These are phyloP conservation scores for Xanthostigma xanthostigma DNA, from an alignment of 2,888 invertebrate genomes.

Conservation along the genomic window DNA sequence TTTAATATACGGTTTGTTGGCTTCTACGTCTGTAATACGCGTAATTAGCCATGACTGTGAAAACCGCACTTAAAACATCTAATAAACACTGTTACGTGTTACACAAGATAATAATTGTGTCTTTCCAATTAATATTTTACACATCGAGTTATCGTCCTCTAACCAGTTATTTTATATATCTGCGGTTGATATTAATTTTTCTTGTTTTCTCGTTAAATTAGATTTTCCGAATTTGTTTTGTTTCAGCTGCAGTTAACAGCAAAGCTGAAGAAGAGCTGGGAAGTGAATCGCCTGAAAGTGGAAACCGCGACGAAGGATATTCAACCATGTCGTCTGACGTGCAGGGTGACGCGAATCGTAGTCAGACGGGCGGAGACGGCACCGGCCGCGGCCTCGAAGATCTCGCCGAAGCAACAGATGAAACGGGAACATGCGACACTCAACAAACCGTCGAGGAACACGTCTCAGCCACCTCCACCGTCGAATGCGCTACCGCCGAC, in stretches of 20 bases:
- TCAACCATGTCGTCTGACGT: constrained; percentile 75
- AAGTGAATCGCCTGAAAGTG: constrained; percentile 60
- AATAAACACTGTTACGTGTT: too few species aligned
- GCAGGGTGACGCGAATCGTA: constrained; percentile 49
- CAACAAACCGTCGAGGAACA: background rate
- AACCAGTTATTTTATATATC: too few species aligned
- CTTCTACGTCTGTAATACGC: too few species aligned
- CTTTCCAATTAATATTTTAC: too few species aligned
- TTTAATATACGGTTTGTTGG: too few species aligned
- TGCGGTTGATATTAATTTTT: too few species aligned
- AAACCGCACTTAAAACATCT: too few species aligned
- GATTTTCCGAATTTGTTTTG: constrained; percentile 1
- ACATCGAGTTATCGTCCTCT: too few species aligned
- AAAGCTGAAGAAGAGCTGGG: constrained; percentile 50
- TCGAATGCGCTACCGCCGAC: constrained; percentile 42
- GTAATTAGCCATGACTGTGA: too few species aligned
- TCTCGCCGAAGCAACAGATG: constrained; percentile 58
- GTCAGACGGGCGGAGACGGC: constrained; percentile 34
- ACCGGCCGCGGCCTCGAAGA: constrained; percentile 48
- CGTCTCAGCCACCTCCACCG: constrained; percentile 33
- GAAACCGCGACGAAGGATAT: constrained; percentile 67
- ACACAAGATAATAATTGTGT: too few species aligned
- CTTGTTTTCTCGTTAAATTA: constrained; percentile 1
- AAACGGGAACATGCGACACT: constrained; percentile 42
- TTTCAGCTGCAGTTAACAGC: constrained; percentile 28